Percentiles rank a stretch among this genome's conserved stretches.
phyloP scores from a whole-genome alignment of 2,797 vertebrate species.

The Pseudochirops corinnae region DNA sequence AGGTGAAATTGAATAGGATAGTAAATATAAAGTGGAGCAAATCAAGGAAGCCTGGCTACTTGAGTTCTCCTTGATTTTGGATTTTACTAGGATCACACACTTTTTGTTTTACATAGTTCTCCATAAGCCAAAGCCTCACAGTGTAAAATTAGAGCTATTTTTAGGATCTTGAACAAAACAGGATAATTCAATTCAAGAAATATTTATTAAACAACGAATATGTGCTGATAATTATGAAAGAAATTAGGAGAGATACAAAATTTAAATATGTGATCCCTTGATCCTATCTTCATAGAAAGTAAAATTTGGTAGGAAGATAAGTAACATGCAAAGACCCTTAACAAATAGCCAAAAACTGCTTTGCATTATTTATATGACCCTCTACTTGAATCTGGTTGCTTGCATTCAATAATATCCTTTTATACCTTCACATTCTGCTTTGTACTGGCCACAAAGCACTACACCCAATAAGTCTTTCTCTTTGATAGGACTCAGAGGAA shows the following conservation, averaged over 20 bases:
- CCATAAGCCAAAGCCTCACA: neutral
- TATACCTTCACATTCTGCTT: neutral
- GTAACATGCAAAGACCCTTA: neutral
- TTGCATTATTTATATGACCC: neutral
- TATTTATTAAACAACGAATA: neutral
- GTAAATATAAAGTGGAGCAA: neutral
- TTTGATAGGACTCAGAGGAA: neutral
- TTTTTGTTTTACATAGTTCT: neutral
- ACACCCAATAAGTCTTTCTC: neutral
- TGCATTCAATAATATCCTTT: neutral
- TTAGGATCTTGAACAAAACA: neutral
- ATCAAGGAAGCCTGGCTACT: neutral
- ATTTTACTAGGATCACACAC: neutral
- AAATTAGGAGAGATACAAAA: neutral
- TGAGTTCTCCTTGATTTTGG: neutral
- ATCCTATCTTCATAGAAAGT: neutral
- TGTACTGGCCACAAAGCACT: neutral
- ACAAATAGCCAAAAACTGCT: neutral
- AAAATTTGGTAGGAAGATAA: neutral
- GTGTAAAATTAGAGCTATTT: neutral
- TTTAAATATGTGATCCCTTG: neutral
- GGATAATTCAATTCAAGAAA: neutral
- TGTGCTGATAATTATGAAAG: neutral
- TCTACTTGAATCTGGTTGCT: neutral
- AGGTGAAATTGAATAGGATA: neutral